Evolutionary conservation across 1,140 invertebrate species (phyloP), one percentile per base, ranked within the genome.

Genomic region (Brachionus koreanus): DNA sequence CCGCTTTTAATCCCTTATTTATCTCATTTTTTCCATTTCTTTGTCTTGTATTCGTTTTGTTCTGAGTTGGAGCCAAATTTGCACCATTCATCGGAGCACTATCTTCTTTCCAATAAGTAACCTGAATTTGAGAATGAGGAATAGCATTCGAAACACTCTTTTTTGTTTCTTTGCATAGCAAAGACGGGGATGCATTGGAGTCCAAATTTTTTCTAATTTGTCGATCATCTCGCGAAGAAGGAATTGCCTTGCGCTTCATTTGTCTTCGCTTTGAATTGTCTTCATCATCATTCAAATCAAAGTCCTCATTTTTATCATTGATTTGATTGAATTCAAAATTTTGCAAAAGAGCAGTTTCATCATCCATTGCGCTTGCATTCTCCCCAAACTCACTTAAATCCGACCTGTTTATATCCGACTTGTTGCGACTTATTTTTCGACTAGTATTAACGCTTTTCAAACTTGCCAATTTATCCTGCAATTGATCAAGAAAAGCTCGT

Each of bases 81-180:
- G 19, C 10, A 5, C 19, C 39, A 46, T 74, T 74, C 23, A 46
- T 37, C 13, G 65, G 65, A 29, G 2, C 65, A 69, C 65, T 74
- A 46, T 74, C 69, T 25, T 74, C 69, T 74, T 74, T 74, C 69
- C 69, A 74, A 74, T 74, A 74, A 74, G 69, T 74, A 4, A 74
- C 69, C 25, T 74, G 69, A 46, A 74, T 74, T 29, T 74, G 69
- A 10, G 69, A 74, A 43, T 43, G 69, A 13, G 69, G 39, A 13
- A 74, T 74, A 9, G 5, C 12, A 46, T 74, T 74, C 7, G 69
- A 46, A 33, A 10, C 25, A 23, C 19, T 46, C 39, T 46, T 74
- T 74, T 25, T 74, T 23, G n/a, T 9, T 12, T 74, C 69, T 29
- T 46, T 74, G 39, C 29, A 49, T 12, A 74, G 25, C 4, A 74